A percentile compares a stretch with the other conserved stretches of the same genome.
phyloP scores from a whole-genome alignment of 2,888 invertebrate species.

The Plagodis dolabraria region DNA sequence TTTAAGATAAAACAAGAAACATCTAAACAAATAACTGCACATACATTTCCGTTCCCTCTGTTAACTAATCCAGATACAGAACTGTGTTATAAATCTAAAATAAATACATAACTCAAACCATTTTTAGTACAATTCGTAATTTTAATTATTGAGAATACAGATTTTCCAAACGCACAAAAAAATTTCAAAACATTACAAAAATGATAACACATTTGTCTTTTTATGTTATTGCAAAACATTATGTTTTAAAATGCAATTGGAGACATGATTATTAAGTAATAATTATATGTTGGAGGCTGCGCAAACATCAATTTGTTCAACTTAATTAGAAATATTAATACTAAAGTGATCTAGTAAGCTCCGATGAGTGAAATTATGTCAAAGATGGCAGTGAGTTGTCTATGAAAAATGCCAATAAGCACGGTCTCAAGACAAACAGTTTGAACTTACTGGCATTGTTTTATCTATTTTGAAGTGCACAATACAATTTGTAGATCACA shows the following conservation, averaged over 20 bases:
- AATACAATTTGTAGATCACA: too few relatives aligned
- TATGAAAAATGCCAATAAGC: conserved; percentile 28
- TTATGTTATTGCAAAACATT: neutral
- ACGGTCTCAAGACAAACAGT: neutral
- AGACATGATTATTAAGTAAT: neutral
- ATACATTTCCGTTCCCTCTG: too few relatives aligned
- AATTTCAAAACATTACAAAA: neutral
- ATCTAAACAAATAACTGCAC: too few relatives aligned
- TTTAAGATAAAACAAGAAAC: too few relatives aligned
- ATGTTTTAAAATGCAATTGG: neutral
- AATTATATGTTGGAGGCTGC: neutral
- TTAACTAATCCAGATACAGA: too few relatives aligned
- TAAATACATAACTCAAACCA: too few relatives aligned
- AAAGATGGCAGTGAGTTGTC: conserved; percentile 31
- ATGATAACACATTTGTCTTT: neutral
- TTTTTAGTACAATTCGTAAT: too few relatives aligned
- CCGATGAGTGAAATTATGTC: neutral
- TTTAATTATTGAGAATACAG: neutral
- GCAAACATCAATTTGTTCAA: neutral
- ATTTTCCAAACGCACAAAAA: neutral
- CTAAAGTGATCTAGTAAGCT: too few relatives aligned
- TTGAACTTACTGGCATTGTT: neutral
- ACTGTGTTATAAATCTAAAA: too few relatives aligned
- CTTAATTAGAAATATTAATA: neutral
- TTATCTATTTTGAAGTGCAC: too few relatives aligned